phyloP scores from a whole-genome alignment of 2,888 invertebrate species.

The Polydrusus tereticollis region DNA sequence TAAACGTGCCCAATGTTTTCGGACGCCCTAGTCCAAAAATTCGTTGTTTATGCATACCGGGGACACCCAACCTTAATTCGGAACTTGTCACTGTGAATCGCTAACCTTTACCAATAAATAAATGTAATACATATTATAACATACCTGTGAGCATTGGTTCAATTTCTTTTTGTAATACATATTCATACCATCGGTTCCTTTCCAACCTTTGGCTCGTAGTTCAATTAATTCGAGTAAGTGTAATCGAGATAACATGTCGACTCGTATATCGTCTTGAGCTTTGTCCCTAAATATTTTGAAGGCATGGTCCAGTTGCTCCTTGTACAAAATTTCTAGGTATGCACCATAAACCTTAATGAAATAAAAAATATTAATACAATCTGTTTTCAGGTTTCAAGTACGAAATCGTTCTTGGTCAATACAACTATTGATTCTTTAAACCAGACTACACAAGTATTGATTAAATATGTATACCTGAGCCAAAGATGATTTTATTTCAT shows the following conservation, averaged over 20 bases:
- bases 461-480: no score
- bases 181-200: constrained; percentile 85
- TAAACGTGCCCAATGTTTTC: no score
- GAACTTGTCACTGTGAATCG: no score
- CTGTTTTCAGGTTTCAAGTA: neutral
- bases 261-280: constrained; percentile 87
- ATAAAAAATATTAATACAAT: neutral
- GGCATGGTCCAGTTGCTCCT: constrained; percentile 87
- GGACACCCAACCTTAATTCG: no score
- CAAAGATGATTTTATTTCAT: no score
- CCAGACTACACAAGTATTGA: no score
- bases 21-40: no score
- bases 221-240: constrained; percentile 94
- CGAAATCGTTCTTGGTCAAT: no score
- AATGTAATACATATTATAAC: neutral
- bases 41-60: no score
- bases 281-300: constrained; percentile 91
- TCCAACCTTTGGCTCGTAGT: constrained; percentile 92
- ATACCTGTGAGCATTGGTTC: constrained; percentile 62
- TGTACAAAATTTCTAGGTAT: constrained; percentile 85
- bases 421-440: no score
- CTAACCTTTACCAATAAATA: no score
- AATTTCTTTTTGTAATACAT: constrained; percentile 81
- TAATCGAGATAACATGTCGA: constrained; percentile 88
- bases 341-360: constrained; percentile 73